Evolutionary conservation across 2,888 invertebrate genomes (phyloP).

Genomic region (Branchipolynoe longqiensis): DNA sequence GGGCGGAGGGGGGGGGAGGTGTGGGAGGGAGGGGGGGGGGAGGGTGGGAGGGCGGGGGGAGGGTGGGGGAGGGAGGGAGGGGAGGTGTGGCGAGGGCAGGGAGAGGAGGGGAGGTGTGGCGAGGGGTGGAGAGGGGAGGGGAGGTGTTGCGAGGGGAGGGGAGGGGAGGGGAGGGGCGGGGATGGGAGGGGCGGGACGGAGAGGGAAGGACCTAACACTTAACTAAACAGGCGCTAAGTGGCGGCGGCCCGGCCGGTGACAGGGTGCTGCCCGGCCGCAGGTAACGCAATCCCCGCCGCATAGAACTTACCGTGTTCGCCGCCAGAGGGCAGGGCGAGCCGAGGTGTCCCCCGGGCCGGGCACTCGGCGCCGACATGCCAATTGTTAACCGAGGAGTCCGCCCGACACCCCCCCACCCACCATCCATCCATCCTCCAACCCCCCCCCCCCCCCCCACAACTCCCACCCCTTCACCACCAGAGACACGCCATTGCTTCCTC

Average conservation of each 20-base stretch:
- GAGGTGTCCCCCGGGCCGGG: background rate
- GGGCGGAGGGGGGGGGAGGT: no score
- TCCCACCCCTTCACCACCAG: slow-evolving; percentile 79
- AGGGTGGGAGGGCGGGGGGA: no score
- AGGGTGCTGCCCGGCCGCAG: background rate
- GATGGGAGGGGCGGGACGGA: background rate
- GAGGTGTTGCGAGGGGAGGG: no score
- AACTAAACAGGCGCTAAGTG: slow-evolving; percentile 53
- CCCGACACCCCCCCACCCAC: background rate
- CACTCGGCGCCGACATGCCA: slow-evolving; percentile 2
- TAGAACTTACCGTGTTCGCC: slow-evolving; percentile 26
- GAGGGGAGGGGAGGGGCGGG: no score
- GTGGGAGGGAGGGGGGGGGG: no score
- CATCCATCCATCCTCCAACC: background rate
- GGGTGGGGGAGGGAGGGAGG: background rate
- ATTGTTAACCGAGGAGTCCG: background rate
- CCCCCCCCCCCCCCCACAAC: slow-evolving; percentile 15
- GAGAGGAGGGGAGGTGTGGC: background rate
- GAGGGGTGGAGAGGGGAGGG: no score
- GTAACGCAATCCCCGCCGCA: slow-evolving; percentile 32
- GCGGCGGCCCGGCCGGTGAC: slow-evolving; percentile 41
- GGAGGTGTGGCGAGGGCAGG: background rate
- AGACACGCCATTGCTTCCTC: no score
- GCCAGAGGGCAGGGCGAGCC: background rate
- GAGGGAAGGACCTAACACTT: slow-evolving; percentile 45